Evolutionary conservation across 2,888 invertebrate genomes (phyloP).

Genomic region (Noctua janthe): DNA sequence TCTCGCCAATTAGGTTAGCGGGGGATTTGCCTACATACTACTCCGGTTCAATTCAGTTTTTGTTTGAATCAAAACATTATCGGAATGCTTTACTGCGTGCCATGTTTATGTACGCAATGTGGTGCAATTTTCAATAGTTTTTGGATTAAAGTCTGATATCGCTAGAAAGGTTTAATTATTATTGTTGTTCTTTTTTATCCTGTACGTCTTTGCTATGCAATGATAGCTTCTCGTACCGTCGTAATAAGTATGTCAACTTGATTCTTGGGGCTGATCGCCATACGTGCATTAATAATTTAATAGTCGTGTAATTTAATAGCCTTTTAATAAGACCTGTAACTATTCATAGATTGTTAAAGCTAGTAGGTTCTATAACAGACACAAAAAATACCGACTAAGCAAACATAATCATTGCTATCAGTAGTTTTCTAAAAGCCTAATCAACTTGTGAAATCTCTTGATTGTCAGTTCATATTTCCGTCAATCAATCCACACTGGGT

Average conservation of each 20-base stretch:
- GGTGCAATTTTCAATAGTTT: background rate
- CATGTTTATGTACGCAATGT: background rate
- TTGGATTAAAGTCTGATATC: background rate
- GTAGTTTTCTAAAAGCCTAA: background rate
- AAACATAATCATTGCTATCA: background rate
- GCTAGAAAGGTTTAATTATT: background rate
- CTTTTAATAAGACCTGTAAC: background rate
- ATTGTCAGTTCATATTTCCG: background rate
- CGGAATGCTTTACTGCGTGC: background rate
- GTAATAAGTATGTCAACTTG: background rate
- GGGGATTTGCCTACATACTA: conserved; percentile 45
- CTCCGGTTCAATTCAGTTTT: conserved; percentile 28
- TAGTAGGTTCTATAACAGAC: background rate
- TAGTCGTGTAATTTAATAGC: too few relatives aligned
- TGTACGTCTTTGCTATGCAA: background rate
- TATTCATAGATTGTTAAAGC: background rate
- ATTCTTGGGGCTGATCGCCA: conserved; percentile 1
- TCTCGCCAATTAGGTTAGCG: conserved; percentile 56
- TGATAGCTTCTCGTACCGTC: background rate
- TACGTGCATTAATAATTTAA: background rate
- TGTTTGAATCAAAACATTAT: conserved; percentile 39
- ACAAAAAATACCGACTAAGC: background rate
- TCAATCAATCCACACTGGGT: background rate
- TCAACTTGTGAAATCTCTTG: background rate
- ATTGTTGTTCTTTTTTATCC: background rate